phyloP scores from a whole-genome alignment of 2,113 vertebrate genomes.

The Alectura lathami region DNA sequence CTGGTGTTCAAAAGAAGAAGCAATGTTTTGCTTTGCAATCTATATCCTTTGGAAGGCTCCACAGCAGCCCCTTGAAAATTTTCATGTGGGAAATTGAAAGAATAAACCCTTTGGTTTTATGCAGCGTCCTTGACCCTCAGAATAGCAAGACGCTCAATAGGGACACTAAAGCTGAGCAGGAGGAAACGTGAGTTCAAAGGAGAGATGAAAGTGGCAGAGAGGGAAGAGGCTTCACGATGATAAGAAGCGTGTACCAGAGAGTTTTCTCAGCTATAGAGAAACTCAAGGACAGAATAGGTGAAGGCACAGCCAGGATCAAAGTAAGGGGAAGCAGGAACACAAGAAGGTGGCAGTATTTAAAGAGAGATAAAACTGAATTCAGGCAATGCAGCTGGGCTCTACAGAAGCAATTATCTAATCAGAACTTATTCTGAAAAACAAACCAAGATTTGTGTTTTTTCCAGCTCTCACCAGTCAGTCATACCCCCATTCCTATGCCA shows the following conservation, averaged over 20 bases:
- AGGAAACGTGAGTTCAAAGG: neutral
- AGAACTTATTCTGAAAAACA: conserved; percentile 28
- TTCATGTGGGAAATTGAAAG: neutral
- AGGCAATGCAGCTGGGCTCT: neutral
- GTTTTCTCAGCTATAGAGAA: neutral
- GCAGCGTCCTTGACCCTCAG: neutral
- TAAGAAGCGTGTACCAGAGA: accelerated
- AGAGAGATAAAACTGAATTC: neutral
- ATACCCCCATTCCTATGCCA: neutral
- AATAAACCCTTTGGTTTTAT: neutral
- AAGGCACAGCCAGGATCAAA: neutral
- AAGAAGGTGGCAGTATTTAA: neutral
- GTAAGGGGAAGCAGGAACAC: neutral
- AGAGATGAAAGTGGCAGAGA: neutral
- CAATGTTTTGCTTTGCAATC: neutral
- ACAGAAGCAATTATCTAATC: conserved; percentile 3
- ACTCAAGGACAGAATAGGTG: neutral
- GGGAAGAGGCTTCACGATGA: neutral
- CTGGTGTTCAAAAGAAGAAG: neutral
- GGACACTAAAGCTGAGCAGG: neutral
- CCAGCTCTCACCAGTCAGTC: neutral
- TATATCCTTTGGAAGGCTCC: neutral
- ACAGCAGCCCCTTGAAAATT: neutral
- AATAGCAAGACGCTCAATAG: neutral
- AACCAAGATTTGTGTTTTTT: neutral